Conservation (phyloP, 2,888 invertebrate genomes). For the Aspidiotus rigidus region DNA sequence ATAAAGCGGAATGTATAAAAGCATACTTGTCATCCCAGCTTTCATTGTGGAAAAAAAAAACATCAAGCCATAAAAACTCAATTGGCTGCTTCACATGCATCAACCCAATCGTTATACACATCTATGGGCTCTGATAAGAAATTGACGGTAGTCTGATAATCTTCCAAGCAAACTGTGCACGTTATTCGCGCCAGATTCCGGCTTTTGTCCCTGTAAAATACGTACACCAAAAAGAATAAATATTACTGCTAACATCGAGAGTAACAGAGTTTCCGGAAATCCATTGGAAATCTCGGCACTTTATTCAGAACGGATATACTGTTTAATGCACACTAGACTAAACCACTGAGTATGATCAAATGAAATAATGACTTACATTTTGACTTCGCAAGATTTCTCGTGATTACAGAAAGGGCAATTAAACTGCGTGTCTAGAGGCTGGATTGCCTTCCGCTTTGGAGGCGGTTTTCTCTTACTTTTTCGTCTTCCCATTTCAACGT, state of each 20-base stretch:
- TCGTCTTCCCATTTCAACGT: slow-evolving; percentile 72
- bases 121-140: slow-evolving; percentile 94
- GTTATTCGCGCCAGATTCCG: slow-evolving; percentile 88
- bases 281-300: too few relatives aligned
- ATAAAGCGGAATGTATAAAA: too few relatives aligned
- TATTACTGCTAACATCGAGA: not conserved
- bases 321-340: too few relatives aligned
- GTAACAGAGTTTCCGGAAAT: too few relatives aligned
- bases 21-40: too few relatives aligned
- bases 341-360: not conserved
- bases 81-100: slow-evolving; percentile 95
- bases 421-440: slow-evolving; percentile 88
- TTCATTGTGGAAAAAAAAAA: too few relatives aligned
- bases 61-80: slow-evolving; percentile 41
- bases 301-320: not conserved
- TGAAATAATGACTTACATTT: slow-evolving; percentile 66
- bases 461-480: slow-evolving; percentile 97
- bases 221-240: not conserved
- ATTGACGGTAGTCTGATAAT: slow-evolving; percentile 92
- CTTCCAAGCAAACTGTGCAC: slow-evolving; percentile 91
- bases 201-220: slow-evolving; percentile 73
- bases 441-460: slow-evolving; percentile 81
- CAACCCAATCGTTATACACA: slow-evolving; percentile 99
- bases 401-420: slow-evolving; percentile 99
- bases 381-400: slow-evolving; percentile 97